Evolutionary conservation across 2,888 invertebrate species (phyloP), one percentile per base, ranked within the genome.

Genomic region (Galerucella calmariensis): DNA sequence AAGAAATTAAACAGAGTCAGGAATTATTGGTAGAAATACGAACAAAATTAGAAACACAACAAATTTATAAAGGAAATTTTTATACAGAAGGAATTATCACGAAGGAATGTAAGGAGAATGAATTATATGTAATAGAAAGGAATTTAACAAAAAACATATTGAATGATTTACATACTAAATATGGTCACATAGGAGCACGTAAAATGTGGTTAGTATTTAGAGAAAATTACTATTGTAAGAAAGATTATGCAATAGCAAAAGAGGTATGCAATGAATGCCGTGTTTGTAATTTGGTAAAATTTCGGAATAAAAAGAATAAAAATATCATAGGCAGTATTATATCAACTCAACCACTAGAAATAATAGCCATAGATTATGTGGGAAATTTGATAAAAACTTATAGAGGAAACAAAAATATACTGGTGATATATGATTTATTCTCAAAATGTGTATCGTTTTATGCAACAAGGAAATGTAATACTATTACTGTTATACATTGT

Each of bases 121-220:
- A 59, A 24, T 12, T 59, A 2, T 59, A 59, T 20, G 20, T 59
- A 8, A 24, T 59, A 63, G 41, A 8, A 20, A 46, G 10, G 46
- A 11, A 46, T 48, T 20, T 62, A n/a, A 51, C 61, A 24, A 61
- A 20, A 20, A 44, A 48, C 44, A 69, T 69, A 41, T 27, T 58
- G 16, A 16, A 20, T 46, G 62, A 69, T 12, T 10, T 69, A 44
- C 69, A 69, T 14, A 61, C 6, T 20, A 46, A 59, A 46, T 69
- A 59, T 69, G 69, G 61, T 24, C 70, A 70, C 35, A 53, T 62
- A 51, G 63, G 70, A 35, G 53, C 11, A 27, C 27, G 27, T 27
- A 27, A 2, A 4, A 27, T 27, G 27, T 27, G 27, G 27, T 27
- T 27, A 4, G 35, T 41, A 8, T 58, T 41, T 56, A 27, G 68